Evolutionary conservation across 2,797 vertebrate genomes (phyloP).

Genomic region (Tympanoctomys barrerae): DNA sequence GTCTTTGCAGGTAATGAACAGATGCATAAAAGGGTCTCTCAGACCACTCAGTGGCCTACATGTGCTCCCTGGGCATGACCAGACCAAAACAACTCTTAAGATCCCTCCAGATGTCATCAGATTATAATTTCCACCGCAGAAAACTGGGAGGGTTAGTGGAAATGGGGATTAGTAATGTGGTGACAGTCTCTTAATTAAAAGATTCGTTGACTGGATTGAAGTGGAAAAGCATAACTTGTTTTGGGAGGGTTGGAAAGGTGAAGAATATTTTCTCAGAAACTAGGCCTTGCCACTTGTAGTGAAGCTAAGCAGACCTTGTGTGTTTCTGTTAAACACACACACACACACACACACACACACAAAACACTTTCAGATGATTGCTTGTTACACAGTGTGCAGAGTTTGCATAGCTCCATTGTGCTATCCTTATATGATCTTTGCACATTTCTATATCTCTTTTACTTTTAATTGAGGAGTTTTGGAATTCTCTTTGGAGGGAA

Average conservation of each 20-base stretch:
- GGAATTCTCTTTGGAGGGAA: constrained; percentile 15
- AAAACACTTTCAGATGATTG: constrained; percentile 43
- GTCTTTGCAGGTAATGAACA: neutral
- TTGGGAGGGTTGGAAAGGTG: neutral
- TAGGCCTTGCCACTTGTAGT: constrained; percentile 20
- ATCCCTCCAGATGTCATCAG: neutral
- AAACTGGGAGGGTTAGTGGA: neutral
- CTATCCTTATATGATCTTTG: neutral
- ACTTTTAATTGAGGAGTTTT: constrained; percentile 1
- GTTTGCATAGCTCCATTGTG: neutral
- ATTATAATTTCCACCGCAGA: neutral
- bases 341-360: neutral
- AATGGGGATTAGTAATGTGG: neutral
- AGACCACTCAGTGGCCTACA: neutral
- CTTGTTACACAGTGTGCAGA: neutral
- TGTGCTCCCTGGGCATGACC: neutral
- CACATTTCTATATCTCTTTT: neutral
- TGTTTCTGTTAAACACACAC: neutral
- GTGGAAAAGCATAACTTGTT: constrained; percentile 28
- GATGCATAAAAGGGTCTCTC: neutral
- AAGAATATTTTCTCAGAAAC: constrained; percentile 35
- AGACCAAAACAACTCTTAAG: neutral
- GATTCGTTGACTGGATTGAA: neutral
- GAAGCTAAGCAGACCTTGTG: neutral
- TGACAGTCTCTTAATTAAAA: constrained; percentile 42